Evolutionary conservation across 2,113 vertebrate genomes (phyloP).

Genomic region (Chaenocephalus aceratus): DNA sequence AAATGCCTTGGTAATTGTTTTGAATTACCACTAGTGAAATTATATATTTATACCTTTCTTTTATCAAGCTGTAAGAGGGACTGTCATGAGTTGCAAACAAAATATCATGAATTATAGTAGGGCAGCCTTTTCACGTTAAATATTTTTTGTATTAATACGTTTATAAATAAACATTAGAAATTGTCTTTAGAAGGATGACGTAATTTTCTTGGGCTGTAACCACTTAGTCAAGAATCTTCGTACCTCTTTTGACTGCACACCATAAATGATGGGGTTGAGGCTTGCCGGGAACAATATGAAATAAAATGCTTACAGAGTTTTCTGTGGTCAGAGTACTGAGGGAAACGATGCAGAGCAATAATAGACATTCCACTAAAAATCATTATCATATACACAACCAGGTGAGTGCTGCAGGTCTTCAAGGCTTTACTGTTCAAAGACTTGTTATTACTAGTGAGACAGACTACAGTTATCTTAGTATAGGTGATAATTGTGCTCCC

Average conservation of each 20-base stretch:
- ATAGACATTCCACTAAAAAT: neutral
- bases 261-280: conserved; percentile 75
- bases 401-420: conserved; percentile 78
- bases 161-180: neutral
- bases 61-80: neutral
- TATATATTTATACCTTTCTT: too few relatives aligned
- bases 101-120: too few relatives aligned
- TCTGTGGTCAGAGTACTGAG: conserved; percentile 55
- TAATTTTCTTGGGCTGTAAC: neutral
- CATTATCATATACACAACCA: conserved; percentile 67
- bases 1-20: too few relatives aligned
- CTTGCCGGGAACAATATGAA: conserved; percentile 62
- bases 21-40: too few relatives aligned
- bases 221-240: conserved; percentile 13
- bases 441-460: conserved; percentile 68
- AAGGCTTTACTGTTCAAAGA: conserved; percentile 76
- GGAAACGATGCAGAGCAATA: conserved; percentile 71
- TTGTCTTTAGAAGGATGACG: neutral
- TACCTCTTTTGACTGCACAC: conserved; percentile 64
- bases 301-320: conserved; percentile 62
- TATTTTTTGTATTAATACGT: neutral
- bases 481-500: conserved; percentile 76
- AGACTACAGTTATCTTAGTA: conserved; percentile 60
- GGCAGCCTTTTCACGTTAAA: neutral
- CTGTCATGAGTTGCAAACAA: neutral